Evolutionary conservation across 2,888 invertebrate species (phyloP).

Genomic region (Dioctria rufipes): DNA sequence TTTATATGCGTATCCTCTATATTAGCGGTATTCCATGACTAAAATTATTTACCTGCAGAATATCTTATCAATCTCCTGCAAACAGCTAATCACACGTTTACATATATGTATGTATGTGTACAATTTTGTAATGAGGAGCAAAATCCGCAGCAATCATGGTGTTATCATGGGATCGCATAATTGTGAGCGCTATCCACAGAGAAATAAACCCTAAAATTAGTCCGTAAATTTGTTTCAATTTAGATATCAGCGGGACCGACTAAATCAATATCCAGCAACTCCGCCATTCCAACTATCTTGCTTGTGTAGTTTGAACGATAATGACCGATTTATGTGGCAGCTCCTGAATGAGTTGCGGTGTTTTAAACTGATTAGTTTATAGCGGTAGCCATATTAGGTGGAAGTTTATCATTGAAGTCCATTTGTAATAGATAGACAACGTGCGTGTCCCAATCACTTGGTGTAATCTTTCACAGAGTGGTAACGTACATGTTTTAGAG

Average conservation of each 20-base stretch:
- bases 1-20: neutral
- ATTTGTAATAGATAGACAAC: too few species aligned
- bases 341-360: neutral
- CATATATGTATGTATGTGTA: neutral
- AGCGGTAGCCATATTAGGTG: neutral
- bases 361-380: constrained; percentile 19
- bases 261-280: constrained; percentile 72
- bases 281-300: neutral
- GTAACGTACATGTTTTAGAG: too few species aligned
- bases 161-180: neutral
- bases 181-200: neutral
- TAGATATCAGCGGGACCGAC: constrained; percentile 73
- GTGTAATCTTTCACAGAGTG: too few species aligned
- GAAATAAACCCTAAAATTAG: neutral
- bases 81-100: constrained; percentile 18
- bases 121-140: neutral
- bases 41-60: constrained; percentile 9
- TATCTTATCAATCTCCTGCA: neutral
- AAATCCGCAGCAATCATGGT: constrained; percentile 18
- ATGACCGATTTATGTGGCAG: too few species aligned
- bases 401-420: neutral
- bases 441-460: too few species aligned
- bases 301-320: neutral
- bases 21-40: neutral
- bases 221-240: constrained; percentile 69